Percentiles rank a stretch among this genome's conserved stretches.
Conservation (phyloP, 1,140 invertebrate genomes). For the Protaetia brevitarsis region DNA sequence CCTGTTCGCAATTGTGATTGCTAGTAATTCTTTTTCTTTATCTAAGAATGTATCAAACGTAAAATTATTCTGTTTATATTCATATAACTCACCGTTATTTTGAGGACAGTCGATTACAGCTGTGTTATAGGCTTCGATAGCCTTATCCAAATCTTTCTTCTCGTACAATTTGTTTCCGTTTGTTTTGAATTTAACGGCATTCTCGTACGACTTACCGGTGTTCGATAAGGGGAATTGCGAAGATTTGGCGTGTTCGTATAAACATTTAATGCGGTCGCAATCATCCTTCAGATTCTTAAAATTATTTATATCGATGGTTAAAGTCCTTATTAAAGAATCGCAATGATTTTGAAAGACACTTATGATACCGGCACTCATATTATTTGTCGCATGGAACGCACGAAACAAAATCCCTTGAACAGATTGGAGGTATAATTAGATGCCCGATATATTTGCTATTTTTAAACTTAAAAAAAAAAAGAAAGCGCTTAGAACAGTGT, state of each 20-base stretch:
- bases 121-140: slow-evolving; percentile 71
- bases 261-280: slow-evolving; percentile 38
- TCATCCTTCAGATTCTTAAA: slow-evolving; percentile 38
- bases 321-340: slow-evolving; percentile 36
- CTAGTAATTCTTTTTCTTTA: slow-evolving; percentile 58
- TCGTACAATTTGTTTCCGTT: slow-evolving; percentile 77
- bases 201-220: slow-evolving; percentile 60
- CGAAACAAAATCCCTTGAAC: neutral
- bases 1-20: slow-evolving; percentile 79
- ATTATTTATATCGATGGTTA: slow-evolving; percentile 33
- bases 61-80: slow-evolving; percentile 22
- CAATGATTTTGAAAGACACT: slow-evolving; percentile 39
- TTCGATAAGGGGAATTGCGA: slow-evolving; percentile 41
- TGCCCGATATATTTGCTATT: neutral
- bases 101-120: slow-evolving; percentile 64
- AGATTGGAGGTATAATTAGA: neutral
- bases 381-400: neutral
- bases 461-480: neutral
- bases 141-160: slow-evolving; percentile 69
- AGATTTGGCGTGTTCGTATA: slow-evolving; percentile 35
- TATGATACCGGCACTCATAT: neutral
- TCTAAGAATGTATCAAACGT: slow-evolving; percentile 31
- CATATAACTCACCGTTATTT: slow-evolving; percentile 56
- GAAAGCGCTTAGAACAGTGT: too few species aligned
- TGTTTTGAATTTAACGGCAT: slow-evolving; percentile 65